Evolutionary conservation across 2,888 invertebrate species (phyloP), one percentile per base, ranked within the genome.

Genomic region (Aporophyla lueneburgensis): DNA sequence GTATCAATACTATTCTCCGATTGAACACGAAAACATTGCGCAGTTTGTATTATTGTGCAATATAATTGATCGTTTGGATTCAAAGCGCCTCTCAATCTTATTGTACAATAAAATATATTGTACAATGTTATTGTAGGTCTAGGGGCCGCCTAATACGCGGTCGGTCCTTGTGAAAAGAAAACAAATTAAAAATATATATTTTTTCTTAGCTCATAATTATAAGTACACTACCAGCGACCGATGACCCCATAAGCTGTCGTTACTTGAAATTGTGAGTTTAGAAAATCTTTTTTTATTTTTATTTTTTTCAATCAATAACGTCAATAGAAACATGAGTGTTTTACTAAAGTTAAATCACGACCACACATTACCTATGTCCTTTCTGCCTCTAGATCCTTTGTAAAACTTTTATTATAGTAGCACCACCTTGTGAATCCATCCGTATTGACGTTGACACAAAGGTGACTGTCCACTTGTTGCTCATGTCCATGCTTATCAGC

Each of bases 381-480:
- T 10, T 9, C 43, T 24, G 9, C 24, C 5, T 21, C n/a, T 16
- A 59, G 53, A 33, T 61, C 21, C 54, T 78, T 71, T 51, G 54
- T 63, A 9, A 54, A 49, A 4, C 5, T 43, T 49, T 61, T 6
- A 77, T 70, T 40, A 24, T n/a, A 46, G 53, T 49, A 69, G 49
- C 54, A 76, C 21, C 21, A 71, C 19, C 71, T 7, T 51, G 78
- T 49, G 43, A 54, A 70, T n/a, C 40, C 49, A 21, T 16, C 5
- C 14, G 49, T 14, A 56, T 76, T 56, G 27, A 51, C 49, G 33
- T 51, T 10, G 0, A 24, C 56, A 77, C 56, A 71, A 71, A 78
- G 43, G 16, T 63, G 51, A n/a, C 61, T 49, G 51, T 76, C 59
- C 59, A 68, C 76, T 76, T 76, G 76, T 76, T 76, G 67, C 68